phyloP scores from a whole-genome alignment of 2,888 invertebrate genomes.

The Physocephala rufipes region DNA sequence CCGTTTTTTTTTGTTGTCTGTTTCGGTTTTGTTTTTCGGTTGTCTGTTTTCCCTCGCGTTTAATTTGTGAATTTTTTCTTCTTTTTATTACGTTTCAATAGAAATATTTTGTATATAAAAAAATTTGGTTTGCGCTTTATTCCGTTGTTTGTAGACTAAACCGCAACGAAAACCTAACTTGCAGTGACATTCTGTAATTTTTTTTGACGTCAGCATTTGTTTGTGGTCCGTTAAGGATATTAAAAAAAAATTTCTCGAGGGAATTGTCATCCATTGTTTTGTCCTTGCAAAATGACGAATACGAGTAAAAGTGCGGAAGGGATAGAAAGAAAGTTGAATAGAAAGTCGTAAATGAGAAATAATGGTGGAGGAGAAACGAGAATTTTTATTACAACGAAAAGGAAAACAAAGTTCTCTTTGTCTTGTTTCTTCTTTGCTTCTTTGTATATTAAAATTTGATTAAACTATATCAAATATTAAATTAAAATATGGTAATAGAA shows the following conservation, averaged over 20 bases:
- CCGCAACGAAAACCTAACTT: conserved; percentile 3
- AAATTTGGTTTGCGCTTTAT: background rate
- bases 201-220: conserved; percentile 10
- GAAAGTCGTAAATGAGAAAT: background rate
- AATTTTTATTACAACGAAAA: too few species aligned
- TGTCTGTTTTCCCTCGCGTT: too few species aligned
- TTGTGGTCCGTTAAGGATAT: conserved; percentile 1
- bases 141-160: background rate
- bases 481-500: too few species aligned
- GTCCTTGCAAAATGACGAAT: background rate
- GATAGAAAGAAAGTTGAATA: background rate
- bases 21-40: too few species aligned
- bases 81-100: conserved; percentile 15
- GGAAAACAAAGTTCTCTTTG: too few species aligned
- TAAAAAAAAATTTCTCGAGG: conserved; percentile 8
- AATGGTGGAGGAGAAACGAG: background rate
- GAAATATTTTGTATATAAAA: background rate
- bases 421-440: too few species aligned
- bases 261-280: conserved; percentile 22
- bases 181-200: conserved; percentile 1
- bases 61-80: background rate
- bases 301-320: conserved; percentile 1
- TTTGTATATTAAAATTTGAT: too few species aligned
- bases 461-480: too few species aligned
- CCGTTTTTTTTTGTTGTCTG: too few species aligned